These are phyloP conservation scores for Neomorphus geoffroyi DNA, from an alignment of 2,797 vertebrate genomes.

Conservation along the genomic window DNA sequence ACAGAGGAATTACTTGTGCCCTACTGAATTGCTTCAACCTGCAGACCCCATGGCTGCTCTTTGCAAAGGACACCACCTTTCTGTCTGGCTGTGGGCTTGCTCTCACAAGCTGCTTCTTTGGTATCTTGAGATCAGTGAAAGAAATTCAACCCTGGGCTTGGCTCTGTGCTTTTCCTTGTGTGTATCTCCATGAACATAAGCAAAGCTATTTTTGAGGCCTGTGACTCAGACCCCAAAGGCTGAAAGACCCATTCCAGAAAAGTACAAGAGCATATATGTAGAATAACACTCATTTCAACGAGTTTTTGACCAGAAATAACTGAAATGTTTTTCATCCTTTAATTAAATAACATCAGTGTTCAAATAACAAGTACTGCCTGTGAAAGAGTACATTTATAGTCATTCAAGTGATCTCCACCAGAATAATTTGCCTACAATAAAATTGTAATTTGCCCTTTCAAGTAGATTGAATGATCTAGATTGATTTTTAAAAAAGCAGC, in stretches of 20 bases:
- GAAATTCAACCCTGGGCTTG: neutral
- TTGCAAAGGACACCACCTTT: neutral
- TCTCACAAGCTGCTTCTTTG: neutral
- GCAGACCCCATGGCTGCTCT: neutral
- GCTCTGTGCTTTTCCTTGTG: neutral
- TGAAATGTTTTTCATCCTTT: neutral
- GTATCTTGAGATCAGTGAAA: neutral
- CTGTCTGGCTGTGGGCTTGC: neutral
- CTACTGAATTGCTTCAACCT: neutral
- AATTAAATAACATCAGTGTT: neutral
- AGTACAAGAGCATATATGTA: neutral
- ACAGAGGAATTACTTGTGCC: neutral
- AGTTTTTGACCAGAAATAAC: neutral
- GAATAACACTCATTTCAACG: neutral
- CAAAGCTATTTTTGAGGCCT: neutral
- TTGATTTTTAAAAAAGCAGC: neutral
- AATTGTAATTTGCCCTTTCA: slow-evolving; percentile 23
- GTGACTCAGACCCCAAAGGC: neutral
- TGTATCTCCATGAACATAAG: neutral
- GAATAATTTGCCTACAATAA: neutral
- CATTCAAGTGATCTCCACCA: neutral
- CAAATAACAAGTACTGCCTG: neutral
- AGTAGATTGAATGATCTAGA: neutral
- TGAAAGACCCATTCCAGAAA: neutral
- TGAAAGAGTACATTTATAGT: neutral